phyloP scores from a whole-genome alignment of 2,797 vertebrate genomes.

The Euthynnus affinis region DNA sequence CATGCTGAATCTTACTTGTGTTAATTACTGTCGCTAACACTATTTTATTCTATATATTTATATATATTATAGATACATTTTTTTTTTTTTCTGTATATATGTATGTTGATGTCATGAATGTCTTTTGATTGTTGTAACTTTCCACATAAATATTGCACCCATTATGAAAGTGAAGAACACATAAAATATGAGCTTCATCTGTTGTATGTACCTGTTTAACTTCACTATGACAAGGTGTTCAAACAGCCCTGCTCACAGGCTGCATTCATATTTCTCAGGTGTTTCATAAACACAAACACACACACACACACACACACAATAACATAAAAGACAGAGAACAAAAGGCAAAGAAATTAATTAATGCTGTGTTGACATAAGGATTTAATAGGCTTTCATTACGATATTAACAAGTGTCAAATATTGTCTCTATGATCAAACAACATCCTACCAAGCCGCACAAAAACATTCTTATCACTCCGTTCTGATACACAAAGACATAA shows the following conservation, averaged over 20 bases:
- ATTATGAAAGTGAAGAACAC: slow-evolving; percentile 1
- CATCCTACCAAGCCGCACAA: slow-evolving; percentile 24
- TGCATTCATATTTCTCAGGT: slow-evolving; percentile 6
- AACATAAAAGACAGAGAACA: not conserved
- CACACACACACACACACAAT: not conserved
- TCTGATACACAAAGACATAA: slow-evolving; percentile 3
- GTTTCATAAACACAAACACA: not conserved
- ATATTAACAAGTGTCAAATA: slow-evolving; percentile 15
- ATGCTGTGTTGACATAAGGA: not conserved
- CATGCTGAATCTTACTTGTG: slow-evolving; percentile 8
- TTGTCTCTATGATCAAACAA: slow-evolving; percentile 29
- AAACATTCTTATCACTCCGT: slow-evolving; percentile 20
- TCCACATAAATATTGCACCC: not conserved
- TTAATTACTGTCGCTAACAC: not conserved
- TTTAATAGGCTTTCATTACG: not conserved
- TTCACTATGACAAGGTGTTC: slow-evolving; percentile 1
- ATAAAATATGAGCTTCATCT: not conserved
- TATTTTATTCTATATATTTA: too few relatives aligned
- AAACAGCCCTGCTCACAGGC: not conserved
- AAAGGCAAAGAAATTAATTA: slow-evolving; percentile 21
- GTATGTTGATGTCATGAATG: not conserved
- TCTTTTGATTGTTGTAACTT: not conserved
- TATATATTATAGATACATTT: too few relatives aligned
- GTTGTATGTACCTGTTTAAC: not conserved
- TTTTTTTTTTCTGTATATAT: not conserved